Evolutionary conservation across 1,140 invertebrate genomes (phyloP).

Genomic region (Aethina tumida): DNA sequence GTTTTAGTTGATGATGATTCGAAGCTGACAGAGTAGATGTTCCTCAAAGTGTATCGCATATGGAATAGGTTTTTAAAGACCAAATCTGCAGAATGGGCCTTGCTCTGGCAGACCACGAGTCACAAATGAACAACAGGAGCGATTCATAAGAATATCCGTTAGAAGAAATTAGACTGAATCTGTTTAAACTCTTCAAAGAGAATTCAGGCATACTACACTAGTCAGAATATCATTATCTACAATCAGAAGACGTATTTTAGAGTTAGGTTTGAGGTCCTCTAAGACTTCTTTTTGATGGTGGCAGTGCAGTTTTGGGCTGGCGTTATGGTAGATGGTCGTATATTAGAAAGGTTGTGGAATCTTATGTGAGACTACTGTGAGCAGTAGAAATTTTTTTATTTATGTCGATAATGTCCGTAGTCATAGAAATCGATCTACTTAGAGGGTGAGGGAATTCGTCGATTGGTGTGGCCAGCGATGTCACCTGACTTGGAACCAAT

Average conservation of each 20-base stretch:
- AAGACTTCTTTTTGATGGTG: not conserved
- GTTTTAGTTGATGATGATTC: slow-evolving; percentile 7
- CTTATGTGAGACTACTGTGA: slow-evolving; percentile 3
- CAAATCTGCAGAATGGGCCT: slow-evolving; percentile 3
- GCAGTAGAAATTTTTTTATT: too few relatives aligned
- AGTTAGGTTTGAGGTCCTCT: slow-evolving; percentile 1
- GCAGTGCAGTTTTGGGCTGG: slow-evolving; percentile 1
- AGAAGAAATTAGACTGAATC: not conserved
- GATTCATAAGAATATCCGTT: not conserved
- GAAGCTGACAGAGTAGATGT: slow-evolving; percentile 3
- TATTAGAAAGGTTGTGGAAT: slow-evolving; percentile 4
- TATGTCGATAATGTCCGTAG: too few relatives aligned
- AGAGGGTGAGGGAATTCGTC: slow-evolving; percentile 3
- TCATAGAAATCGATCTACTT: slow-evolving; percentile 7
- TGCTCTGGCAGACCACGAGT: slow-evolving; percentile 1
- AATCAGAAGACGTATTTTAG: not conserved
- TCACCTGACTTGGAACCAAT: slow-evolving; percentile 11
- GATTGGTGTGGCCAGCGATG: slow-evolving; percentile 8
- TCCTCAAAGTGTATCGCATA: slow-evolving; percentile 5
- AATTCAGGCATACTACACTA: not conserved
- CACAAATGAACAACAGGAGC: not conserved
- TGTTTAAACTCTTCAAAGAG: not conserved
- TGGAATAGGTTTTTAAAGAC: slow-evolving; percentile 1
- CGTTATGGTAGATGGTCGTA: slow-evolving; percentile 2
- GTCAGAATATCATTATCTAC: not conserved